Percentiles rank a stretch among this genome's conserved stretches.
These are phyloP conservation scores for Diplosoma virens DNA, from an alignment of 23 tunicate species.

Conservation along the genomic window DNA sequence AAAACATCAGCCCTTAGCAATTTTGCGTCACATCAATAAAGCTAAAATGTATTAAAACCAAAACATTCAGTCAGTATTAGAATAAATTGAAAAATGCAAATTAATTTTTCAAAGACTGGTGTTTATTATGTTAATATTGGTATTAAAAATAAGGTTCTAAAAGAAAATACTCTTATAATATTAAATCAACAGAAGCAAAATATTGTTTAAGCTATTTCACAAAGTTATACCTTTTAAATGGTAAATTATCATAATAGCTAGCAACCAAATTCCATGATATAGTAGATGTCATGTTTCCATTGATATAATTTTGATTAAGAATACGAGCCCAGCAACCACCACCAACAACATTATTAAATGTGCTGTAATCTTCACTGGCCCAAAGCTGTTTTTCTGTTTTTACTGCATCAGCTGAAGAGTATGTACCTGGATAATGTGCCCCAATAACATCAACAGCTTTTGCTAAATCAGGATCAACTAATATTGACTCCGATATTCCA, in stretches of 20 bases:
- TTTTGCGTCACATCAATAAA: too few species aligned
- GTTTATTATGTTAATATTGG: too few species aligned
- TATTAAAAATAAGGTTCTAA: too few species aligned
- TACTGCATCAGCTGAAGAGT: slow-evolving; percentile 15
- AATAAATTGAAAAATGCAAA: too few species aligned
- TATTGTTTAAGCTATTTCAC: too few species aligned
- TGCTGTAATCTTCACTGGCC: slow-evolving; percentile 96
- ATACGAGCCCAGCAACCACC: slow-evolving; percentile 94
- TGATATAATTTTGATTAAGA: slow-evolving; percentile 72
- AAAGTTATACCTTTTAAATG: slow-evolving; percentile 68
- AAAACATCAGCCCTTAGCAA: too few species aligned
- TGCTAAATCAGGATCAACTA: slow-evolving; percentile 50
- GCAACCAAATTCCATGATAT: slow-evolving; percentile 85
- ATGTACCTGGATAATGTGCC: slow-evolving; percentile 87
- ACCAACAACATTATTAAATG: slow-evolving; percentile 76
- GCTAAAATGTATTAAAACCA: too few species aligned
- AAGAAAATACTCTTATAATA: too few species aligned
- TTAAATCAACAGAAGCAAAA: too few species aligned
- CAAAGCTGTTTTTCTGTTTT: slow-evolving; percentile 69
- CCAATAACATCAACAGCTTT: slow-evolving; percentile 68
- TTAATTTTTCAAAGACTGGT: too few species aligned
- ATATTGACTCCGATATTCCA: slow-evolving; percentile 36
- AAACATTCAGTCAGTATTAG: too few species aligned
- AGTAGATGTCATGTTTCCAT: slow-evolving; percentile 88
- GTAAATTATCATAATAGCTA: slow-evolving; percentile 85